Conservation (phyloP, 2,113 vertebrate genomes). For the Daphoenositta chrysoptera region DNA sequence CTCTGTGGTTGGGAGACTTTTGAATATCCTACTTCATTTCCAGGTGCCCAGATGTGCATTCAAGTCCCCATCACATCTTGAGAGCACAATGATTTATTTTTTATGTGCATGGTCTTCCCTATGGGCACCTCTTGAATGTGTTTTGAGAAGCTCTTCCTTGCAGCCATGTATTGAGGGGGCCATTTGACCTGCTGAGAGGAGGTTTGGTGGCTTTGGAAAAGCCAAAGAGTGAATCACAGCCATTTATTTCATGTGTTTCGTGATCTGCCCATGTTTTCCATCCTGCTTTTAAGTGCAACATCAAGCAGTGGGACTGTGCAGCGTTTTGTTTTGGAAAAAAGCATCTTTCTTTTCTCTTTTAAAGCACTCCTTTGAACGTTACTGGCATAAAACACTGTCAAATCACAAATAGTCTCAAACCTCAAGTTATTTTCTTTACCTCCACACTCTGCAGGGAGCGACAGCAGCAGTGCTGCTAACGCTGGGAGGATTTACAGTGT, state of each 20-base stretch:
- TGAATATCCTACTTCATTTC: background rate
- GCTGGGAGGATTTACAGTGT: background rate
- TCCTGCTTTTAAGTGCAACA: background rate
- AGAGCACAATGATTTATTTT: background rate
- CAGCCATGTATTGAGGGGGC: background rate
- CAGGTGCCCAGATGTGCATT: background rate
- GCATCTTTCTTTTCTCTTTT: background rate
- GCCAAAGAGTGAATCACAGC: background rate
- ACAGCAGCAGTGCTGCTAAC: background rate
- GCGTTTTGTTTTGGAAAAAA: background rate
- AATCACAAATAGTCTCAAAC: background rate
- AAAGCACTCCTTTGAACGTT: background rate
- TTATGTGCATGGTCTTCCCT: accelerated
- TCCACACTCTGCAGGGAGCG: background rate
- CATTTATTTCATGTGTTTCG: background rate
- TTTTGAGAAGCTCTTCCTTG: background rate
- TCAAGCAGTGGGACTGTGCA: background rate
- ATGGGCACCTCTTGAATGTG: background rate
- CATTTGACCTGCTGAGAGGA: background rate
- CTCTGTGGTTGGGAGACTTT: background rate
- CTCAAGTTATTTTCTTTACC: slow-evolving; percentile 31
- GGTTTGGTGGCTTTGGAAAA: background rate
- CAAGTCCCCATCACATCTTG: accelerated
- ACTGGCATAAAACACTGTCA: background rate
- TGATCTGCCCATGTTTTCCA: background rate